Percentiles rank a stretch among this genome's conserved stretches.
These are phyloP conservation scores for Eulemur mongoz DNA, from an alignment of 2,797 vertebrate genomes.

Conservation along the genomic window DNA sequence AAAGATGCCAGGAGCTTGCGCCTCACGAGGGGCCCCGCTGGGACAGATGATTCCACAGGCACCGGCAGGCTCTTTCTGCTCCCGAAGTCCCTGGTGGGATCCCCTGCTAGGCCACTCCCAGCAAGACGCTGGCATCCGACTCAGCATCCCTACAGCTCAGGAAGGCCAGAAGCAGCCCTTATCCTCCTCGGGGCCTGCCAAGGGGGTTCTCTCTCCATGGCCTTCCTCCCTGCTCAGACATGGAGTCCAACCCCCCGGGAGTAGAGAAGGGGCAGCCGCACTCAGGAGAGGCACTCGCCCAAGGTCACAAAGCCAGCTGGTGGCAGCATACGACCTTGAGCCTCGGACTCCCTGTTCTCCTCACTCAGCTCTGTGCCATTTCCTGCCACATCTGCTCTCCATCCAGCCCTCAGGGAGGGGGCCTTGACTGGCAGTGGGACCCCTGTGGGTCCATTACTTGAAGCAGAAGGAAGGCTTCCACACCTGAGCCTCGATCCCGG, in stretches of 20 bases:
- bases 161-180: neutral
- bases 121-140: constrained; percentile 63
- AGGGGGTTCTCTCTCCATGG: neutral
- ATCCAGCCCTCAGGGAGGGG: neutral
- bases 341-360: neutral
- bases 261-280: neutral
- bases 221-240: neutral
- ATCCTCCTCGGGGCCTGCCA: neutral
- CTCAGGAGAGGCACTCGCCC: neutral
- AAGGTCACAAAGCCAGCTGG: constrained; percentile 18
- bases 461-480: constrained; percentile 95
- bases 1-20: constrained; percentile 20
- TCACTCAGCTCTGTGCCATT: constrained; percentile 21
- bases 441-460: constrained; percentile 78
- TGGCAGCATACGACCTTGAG: neutral
- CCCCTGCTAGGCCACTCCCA: constrained; percentile 28
- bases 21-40: accelerated
- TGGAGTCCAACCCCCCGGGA: neutral
- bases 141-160: neutral
- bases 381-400: constrained; percentile 28
- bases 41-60: neutral
- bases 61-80: constrained; percentile 21
- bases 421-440: neutral
- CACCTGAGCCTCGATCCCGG: constrained; percentile 97
- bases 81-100: neutral